Conservation (phyloP, 2,888 invertebrate species). For the Eupeodes latifasciatus region DNA sequence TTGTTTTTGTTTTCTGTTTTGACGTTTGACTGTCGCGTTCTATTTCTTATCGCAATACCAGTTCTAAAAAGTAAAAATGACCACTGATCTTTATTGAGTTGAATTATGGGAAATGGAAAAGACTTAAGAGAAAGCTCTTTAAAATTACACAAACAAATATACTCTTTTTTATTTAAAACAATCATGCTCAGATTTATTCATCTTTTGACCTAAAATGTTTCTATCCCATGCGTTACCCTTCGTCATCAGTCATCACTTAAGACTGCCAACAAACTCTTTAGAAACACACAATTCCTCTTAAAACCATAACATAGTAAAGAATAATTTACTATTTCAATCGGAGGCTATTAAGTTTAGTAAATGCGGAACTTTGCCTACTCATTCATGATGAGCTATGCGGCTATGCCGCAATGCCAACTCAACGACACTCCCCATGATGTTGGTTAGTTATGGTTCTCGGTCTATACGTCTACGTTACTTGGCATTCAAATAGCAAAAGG, state of each 20-base stretch:
- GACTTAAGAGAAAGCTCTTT: too few species aligned
- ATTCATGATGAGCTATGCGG: slow-evolving; percentile 49
- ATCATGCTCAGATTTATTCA: background rate
- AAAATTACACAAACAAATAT: background rate
- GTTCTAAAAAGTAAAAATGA: too few species aligned
- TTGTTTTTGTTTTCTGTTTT: too few species aligned
- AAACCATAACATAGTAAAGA: slow-evolving; percentile 36
- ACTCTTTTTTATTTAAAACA: background rate
- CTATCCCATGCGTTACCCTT: background rate
- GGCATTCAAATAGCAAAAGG: slow-evolving; percentile 9
- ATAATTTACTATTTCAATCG: slow-evolving; percentile 68
- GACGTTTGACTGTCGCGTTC: too few species aligned
- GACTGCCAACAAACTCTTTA: background rate
- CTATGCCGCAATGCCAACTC: slow-evolving; percentile 14
- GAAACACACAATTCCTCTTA: slow-evolving; percentile 12
- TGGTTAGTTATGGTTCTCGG: background rate
- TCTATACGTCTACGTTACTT: background rate
- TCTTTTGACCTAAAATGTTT: background rate
- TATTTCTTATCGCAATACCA: too few species aligned
- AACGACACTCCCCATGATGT: background rate
- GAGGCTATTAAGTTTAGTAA: slow-evolving; percentile 61
- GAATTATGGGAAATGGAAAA: too few species aligned
- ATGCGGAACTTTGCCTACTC: slow-evolving; percentile 66
- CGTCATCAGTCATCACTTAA: background rate
- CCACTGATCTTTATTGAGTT: too few species aligned